These are phyloP conservation scores for Himalopsyche phryganea DNA, from an alignment of 1,140 invertebrate species.

Conservation along the genomic window DNA sequence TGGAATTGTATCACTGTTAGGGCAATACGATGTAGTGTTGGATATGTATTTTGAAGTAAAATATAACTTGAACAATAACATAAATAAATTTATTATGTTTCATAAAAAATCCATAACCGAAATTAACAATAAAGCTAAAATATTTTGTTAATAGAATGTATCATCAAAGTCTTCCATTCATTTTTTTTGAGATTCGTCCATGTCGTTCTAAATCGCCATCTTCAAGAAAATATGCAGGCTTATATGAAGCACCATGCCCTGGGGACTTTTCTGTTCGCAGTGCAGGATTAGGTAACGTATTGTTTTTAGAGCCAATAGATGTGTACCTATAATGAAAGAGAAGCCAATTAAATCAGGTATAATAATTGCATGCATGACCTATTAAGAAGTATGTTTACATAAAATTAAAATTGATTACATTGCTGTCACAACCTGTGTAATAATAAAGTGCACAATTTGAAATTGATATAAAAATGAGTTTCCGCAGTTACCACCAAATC, in stretches of 20 bases:
- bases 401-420: too few species aligned
- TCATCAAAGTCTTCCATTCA: conserved; percentile 9
- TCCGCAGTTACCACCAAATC: too few species aligned
- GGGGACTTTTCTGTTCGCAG: conserved; percentile 53
- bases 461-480: too few species aligned
- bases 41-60: too few species aligned
- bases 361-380: too few species aligned
- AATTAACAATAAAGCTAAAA: neutral
- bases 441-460: too few species aligned
- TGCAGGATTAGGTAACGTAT: conserved; percentile 77
- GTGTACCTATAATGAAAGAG: conserved; percentile 63
- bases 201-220: conserved; percentile 69
- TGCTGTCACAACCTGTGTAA: too few species aligned
- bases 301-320: conserved; percentile 75
- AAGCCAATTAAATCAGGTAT: conserved; percentile 11
- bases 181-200: conserved; percentile 45
- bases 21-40: too few species aligned
- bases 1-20: too few species aligned
- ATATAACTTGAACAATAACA: neutral
- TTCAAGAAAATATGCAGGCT: conserved; percentile 75
- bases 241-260: conserved; percentile 56
- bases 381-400: too few species aligned
- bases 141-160: too few species aligned
- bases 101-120: neutral
- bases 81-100: neutral